These are phyloP conservation scores for Diprion similis DNA, from an alignment of 1,140 invertebrate species.

Conservation along the genomic window DNA sequence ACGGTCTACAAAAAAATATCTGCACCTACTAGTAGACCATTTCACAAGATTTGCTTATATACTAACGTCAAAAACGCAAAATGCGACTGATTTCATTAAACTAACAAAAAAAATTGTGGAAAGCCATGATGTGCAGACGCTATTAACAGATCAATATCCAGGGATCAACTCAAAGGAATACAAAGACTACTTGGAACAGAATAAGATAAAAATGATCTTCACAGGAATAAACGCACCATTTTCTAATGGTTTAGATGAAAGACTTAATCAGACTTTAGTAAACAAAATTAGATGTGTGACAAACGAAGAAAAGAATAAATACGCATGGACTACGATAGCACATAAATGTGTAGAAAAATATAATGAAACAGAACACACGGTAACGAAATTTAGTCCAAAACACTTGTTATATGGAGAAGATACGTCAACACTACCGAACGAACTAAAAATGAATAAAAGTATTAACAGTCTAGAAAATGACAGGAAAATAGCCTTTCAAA, in stretches of 20 bases:
- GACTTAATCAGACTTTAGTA: conserved; percentile 45
- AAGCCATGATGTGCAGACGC: conserved; percentile 33
- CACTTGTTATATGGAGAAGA: conserved; percentile 46
- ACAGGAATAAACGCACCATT: too few species aligned
- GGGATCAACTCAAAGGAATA: conserved; percentile 49
- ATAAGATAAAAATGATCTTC: conserved; percentile 41
- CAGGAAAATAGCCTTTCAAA: conserved; percentile 29
- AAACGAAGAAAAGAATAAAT: conserved; percentile 38
- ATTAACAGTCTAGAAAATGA: conserved; percentile 25
- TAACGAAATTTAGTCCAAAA: conserved; percentile 45
- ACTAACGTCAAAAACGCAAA: conserved; percentile 45
- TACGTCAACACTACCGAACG: conserved; percentile 38
- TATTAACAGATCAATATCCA: conserved; percentile 48
- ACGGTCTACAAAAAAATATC: conserved; percentile 35
- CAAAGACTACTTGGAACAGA: conserved; percentile 37
- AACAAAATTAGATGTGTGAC: conserved; percentile 52
- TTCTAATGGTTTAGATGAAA: too few species aligned
- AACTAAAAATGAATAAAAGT: conserved; percentile 35
- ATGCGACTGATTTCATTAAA: conserved; percentile 49
- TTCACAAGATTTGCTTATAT: too few species aligned
- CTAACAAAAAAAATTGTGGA: conserved; percentile 36
- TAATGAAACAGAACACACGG: conserved; percentile 48
- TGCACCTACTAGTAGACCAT: conserved; percentile 43
- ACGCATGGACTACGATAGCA: conserved; percentile 50
- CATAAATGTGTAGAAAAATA: conserved; percentile 47